Evolutionary conservation across 2,888 invertebrate species (phyloP), one percentile per base, ranked within the genome.

Genomic region (Drosophila borborema): DNA sequence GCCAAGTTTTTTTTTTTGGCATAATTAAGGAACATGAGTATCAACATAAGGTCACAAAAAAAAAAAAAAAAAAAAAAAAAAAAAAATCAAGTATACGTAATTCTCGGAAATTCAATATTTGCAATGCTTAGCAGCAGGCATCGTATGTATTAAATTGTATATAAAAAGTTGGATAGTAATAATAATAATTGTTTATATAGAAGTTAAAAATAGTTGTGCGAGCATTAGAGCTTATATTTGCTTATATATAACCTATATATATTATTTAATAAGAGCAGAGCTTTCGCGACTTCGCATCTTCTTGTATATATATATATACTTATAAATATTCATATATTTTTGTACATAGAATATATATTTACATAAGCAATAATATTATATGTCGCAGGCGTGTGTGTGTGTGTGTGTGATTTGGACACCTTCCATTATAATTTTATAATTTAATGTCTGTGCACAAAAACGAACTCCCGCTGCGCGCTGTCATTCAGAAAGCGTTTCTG

Each of bases 341-440:
- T 4, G 2, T 36, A 4, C 36, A n/a, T n/a, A n/a, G n/a, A n/a
- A 20, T 38, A 4, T 38, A 14, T 38, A 38, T 40, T 6, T 16
- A 41, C 16, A n/a, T 41, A 41, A n/a, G 1, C 3, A 3, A 38
- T n/a, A 41, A 28, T 28, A 28, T 28, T n/a, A 3, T 41, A 41
- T 8, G 2, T n/a, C 3, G 5, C 2, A 38, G 38, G 28, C 23
- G 23, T 5, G n/a, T n/a, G n/a, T n/a, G n/a, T 38, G 14, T 10
- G 18, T n/a, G 2, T 28, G 28, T 28, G 28, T 28, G 18, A 18
- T 9, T 41, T n/a, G 8, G 7, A n/a, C 40, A 41, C n/a, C 40
- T 41, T 41, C n/a, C 16, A n/a, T 41, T 41, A 41, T 41, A 41
- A 41, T 41, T 41, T 41, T n/a, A n/a, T n/a, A n/a, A 41, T 41